Conservation (phyloP, 2,888 invertebrate species). For the Phalangium opilio region DNA sequence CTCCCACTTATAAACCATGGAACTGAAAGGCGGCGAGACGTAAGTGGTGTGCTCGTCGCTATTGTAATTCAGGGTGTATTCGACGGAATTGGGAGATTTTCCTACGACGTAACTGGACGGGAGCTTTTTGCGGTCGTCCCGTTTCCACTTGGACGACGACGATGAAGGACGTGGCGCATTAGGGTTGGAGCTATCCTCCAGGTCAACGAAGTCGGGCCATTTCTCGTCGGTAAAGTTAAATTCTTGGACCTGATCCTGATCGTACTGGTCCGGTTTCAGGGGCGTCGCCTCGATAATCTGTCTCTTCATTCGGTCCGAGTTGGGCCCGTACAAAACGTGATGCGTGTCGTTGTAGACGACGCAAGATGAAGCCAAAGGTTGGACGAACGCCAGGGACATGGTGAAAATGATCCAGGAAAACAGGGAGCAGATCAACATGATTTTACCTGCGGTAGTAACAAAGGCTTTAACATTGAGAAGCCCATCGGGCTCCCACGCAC, state of each 20-base stretch:
- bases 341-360: slow-evolving; percentile 47
- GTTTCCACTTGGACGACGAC: background rate
- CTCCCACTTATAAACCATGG: slow-evolving; percentile 68
- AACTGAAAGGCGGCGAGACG: slow-evolving; percentile 81
- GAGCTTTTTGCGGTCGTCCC: slow-evolving; percentile 14
- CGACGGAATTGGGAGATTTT: slow-evolving; percentile 56
- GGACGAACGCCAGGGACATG: slow-evolving; percentile 83
- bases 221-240: background rate
- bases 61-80: slow-evolving; percentile 22
- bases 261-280: background rate
- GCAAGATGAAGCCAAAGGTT: slow-evolving; percentile 83
- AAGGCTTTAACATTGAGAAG: background rate
- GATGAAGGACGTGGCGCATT: background rate
- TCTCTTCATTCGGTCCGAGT: slow-evolving; percentile 7
- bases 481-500: background rate
- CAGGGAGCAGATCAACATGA: slow-evolving; percentile 72
- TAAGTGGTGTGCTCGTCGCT: slow-evolving; percentile 44
- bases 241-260: background rate
- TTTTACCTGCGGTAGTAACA: slow-evolving; percentile 32
- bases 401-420: slow-evolving; percentile 95
- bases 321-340: slow-evolving; percentile 29
- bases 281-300: slow-evolving; percentile 5
- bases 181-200: background rate
- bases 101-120: slow-evolving; percentile 31
- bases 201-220: background rate